phyloP scores from a whole-genome alignment of 2,888 invertebrate genomes.

The Zygothrica quintamaculata region DNA sequence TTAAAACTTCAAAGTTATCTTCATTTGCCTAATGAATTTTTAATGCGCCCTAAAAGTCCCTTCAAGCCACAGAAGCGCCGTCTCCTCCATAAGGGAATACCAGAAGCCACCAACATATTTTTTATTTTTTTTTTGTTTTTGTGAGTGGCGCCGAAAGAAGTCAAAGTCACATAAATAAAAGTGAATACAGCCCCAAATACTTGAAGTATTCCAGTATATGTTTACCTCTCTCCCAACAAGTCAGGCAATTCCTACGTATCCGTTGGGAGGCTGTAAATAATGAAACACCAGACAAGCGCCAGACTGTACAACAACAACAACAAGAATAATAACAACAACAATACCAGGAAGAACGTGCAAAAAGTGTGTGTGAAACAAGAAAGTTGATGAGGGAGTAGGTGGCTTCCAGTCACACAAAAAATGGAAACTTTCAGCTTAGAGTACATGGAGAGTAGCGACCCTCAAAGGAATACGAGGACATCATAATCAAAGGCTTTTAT shows the following conservation, averaged over 20 bases:
- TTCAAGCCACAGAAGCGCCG: conserved; percentile 18
- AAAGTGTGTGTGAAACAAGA: conserved; percentile 20
- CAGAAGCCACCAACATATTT: conserved; percentile 6
- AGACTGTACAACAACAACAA: conserved; percentile 65
- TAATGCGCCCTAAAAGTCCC: conserved; percentile 52
- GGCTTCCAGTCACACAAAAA: conserved; percentile 6
- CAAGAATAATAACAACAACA: conserved; percentile 48
- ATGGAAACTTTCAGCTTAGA: conserved; percentile 14
- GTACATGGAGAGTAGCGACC: conserved; percentile 38
- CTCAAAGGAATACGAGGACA: conserved; percentile 64
- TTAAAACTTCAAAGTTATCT: conserved; percentile 28
- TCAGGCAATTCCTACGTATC: conserved; percentile 29
- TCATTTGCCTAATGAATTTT: conserved; percentile 54
- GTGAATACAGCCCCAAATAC: conserved; percentile 14
- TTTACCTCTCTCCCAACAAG: conserved; percentile 6
- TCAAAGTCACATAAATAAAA: conserved; percentile 58
- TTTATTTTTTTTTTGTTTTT: too few species aligned
- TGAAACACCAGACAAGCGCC: conserved; percentile 71
- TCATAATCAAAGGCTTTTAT: conserved; percentile 76
- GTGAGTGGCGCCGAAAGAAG: conserved; percentile 30
- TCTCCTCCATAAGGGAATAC: conserved; percentile 14
- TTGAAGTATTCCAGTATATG: conserved; percentile 15
- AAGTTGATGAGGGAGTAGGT: not conserved
- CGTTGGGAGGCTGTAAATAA: conserved; percentile 74
- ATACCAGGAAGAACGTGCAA: conserved; percentile 34